Conservation (phyloP, 1,140 invertebrate genomes). For the Agraylea sexmaculata region DNA sequence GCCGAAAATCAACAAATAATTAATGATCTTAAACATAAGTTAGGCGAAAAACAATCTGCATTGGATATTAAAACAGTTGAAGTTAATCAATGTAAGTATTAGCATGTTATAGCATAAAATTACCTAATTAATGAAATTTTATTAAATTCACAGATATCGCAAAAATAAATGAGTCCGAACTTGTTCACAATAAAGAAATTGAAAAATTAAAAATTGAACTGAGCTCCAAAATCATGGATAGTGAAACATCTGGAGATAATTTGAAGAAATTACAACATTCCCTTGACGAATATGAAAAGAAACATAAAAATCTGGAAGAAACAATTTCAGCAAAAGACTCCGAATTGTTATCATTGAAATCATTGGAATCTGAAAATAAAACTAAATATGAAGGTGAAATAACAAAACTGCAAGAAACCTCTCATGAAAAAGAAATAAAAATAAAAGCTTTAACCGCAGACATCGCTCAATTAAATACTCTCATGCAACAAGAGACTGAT, state of each 20-base stretch:
- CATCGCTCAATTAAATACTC: too few relatives aligned
- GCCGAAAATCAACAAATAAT: slow-evolving; percentile 36
- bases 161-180: slow-evolving; percentile 36
- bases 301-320: slow-evolving; percentile 30
- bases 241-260: slow-evolving; percentile 35
- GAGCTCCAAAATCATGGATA: slow-evolving; percentile 40
- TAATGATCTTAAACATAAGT: slow-evolving; percentile 33
- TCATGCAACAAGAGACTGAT: too few relatives aligned
- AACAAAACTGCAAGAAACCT: slow-evolving; percentile 30
- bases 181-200: slow-evolving; percentile 40
- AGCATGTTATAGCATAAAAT: slow-evolving; percentile 1
- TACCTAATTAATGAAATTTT: slow-evolving; percentile 11
- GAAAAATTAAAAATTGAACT: slow-evolving; percentile 45
- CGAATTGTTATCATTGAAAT: slow-evolving; percentile 32
- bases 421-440: slow-evolving; percentile 19
- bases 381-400: slow-evolving; percentile 34
- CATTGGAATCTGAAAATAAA: slow-evolving; percentile 32
- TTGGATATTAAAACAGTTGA: slow-evolving; percentile 38
- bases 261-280: slow-evolving; percentile 39
- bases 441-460: too few relatives aligned
- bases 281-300: slow-evolving; percentile 31
- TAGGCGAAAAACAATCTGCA: slow-evolving; percentile 35
- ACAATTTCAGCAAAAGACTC: slow-evolving; percentile 32
- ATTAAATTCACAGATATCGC: slow-evolving; percentile 30
- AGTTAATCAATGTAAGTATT: slow-evolving; percentile 34